Conservation (phyloP, 1,140 invertebrate genomes). For the Ruditapes philippinarum region DNA sequence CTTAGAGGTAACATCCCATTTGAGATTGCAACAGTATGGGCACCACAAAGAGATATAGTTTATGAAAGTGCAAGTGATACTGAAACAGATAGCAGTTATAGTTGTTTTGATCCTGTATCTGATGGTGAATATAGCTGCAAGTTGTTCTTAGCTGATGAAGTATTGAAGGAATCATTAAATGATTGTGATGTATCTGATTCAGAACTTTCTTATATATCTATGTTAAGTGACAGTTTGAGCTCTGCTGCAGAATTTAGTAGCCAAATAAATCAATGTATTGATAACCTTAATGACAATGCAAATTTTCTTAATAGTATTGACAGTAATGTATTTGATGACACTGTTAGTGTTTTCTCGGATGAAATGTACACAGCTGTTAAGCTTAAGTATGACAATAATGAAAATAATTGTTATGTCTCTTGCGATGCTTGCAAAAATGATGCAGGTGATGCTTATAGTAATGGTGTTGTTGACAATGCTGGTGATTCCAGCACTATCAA, state of each 20-base stretch:
- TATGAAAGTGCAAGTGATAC: not conserved
- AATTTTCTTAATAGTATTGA: not conserved
- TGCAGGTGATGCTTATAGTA: not conserved
- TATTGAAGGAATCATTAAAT: not conserved
- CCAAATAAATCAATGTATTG: not conserved
- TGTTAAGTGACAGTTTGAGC: not conserved
- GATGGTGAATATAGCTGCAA: slow-evolving; percentile 39
- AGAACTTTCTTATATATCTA: not conserved
- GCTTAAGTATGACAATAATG: not conserved
- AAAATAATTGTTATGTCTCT: not conserved
- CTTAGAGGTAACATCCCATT: not conserved
- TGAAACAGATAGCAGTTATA: not conserved
- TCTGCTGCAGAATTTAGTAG: not conserved
- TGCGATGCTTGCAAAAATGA: not conserved
- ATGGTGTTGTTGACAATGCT: not conserved
- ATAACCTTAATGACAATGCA: not conserved
- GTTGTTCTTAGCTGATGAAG: not conserved
- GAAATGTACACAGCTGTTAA: not conserved
- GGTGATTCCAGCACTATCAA: not conserved
- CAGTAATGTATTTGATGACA: not conserved
- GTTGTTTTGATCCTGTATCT: slow-evolving; percentile 5
- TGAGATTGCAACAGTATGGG: not conserved
- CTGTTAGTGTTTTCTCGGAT: not conserved
- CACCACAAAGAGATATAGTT: not conserved
- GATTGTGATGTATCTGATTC: not conserved